Evolutionary conservation across 1,140 invertebrate genomes (phyloP), one percentile per base, ranked within the genome.

Genomic region (Subanguina moxae): DNA sequence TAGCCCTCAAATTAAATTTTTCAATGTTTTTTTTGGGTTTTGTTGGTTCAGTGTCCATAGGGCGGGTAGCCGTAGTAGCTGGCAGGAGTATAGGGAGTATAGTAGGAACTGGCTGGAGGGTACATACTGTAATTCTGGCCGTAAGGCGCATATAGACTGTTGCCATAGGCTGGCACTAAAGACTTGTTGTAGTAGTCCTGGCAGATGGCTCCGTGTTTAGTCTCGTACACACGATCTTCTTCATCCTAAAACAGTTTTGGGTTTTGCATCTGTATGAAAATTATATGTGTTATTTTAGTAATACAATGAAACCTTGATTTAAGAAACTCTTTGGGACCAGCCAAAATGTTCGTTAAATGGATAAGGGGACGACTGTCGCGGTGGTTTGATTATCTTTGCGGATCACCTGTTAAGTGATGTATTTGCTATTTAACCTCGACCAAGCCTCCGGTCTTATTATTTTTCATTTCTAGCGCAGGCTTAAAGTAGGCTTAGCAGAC

Each of bases 111-210:
- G 32, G 57, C 56, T 15, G 66, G 66, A 30, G 66, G 66, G 0
- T 65, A 68, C 15, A 27, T n/a, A 19, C 38, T 52, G 45, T 67
- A 69, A 23, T 65, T 42, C 27, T 71, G 57, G 9, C 73, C 72
- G 57, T 76, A 76, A 38, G 73, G n/a, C 17, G 25, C 30, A n/a
- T 57, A 28, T 17, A 38, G 58, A 27, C 67, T 67, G 32, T 56
- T 45, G 23, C 72, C 64, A 21, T 57, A 57, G 25, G 38, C 32
- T 17, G 72, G 72, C 32, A 73, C 72, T 8, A 73, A 38, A 38
- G 72, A 73, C 42, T 73, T 73, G 13, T 73, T 65, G 67, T 69
- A 69, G 45, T 70, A 70, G 19, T 70, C 57, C 48, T 75, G 72
- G 59, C 56, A 76, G 56, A 62, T 71, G 30, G 75, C 75, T 19